Base-by-base conservation (phyloP, 2,888 invertebrate genomes). In the Hecatera dysodea region DNA sequence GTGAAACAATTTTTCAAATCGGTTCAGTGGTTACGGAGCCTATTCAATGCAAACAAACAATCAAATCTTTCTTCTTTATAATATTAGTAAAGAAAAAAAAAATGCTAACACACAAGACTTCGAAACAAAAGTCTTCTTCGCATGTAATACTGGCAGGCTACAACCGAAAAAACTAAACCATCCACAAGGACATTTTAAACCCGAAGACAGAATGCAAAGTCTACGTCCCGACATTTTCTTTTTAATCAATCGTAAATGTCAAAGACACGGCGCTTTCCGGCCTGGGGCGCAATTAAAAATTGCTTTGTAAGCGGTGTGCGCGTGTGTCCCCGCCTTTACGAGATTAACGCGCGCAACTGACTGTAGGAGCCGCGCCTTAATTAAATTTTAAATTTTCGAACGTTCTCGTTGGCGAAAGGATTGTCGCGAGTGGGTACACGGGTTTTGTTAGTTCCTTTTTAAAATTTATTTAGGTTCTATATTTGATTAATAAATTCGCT, bases 341-440 rank as follows among this genome's bases (percentile, higher is more conserved):
- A 89, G 92, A 92, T 93, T 93, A 94, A 91, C 92, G 90, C 90
- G 90, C 89, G 90, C 86, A 90, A 89, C 90, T 88, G 86, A 89
- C 87, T 85, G 89, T 83, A 87, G 87, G 83, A 86, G 85, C 86
- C 83, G 72, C 82, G 90, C 90, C 90, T 91, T 93, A 92, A 93
- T 92, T 93, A 93, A 93, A 93, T 93, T 93, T 93, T 78, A 84
- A 86, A 93, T 91, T 93, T 93, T 92, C 90, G 90, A 92, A 92
- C 89, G 86, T 89, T 89, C 86, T 87, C 88, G 87, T 87, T 82
- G 78, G 85, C 81, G 82, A 87, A 89, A 88, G 88, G 87, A 88
- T 89, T 90, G 88, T 86, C 86, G 81, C 81, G 84, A 84, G 78
- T 72, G 72, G 69, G 68, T 70, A 48, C 67, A 55, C 27, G 59